Evolutionary conservation across 1,140 invertebrate species (phyloP).

Genomic region (Brachionus plicatilis): DNA sequence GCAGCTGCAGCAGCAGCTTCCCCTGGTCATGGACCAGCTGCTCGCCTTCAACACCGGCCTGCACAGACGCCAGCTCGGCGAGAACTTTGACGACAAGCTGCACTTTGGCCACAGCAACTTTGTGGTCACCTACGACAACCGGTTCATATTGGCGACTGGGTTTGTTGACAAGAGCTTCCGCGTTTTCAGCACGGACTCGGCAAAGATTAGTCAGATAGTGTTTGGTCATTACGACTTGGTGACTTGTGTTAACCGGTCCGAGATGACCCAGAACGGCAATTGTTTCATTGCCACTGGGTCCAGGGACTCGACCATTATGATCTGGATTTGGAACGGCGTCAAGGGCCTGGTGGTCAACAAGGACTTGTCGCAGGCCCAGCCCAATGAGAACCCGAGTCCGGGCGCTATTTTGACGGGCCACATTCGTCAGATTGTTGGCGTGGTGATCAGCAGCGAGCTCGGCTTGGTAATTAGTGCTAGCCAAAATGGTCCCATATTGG

Average conservation of each 20-base stretch:
- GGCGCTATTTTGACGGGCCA: slow-evolving; percentile 92
- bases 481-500: slow-evolving; percentile 83
- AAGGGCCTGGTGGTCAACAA: slow-evolving; percentile 90
- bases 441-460: slow-evolving; percentile 77
- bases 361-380: slow-evolving; percentile 58
- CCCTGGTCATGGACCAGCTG: slow-evolving; percentile 27
- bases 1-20: slow-evolving; percentile 12
- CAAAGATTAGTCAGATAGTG: slow-evolving; percentile 93
- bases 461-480: slow-evolving; percentile 21
- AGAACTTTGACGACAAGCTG: slow-evolving; percentile 80
- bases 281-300: slow-evolving; percentile 96
- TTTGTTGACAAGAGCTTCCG: slow-evolving; percentile 99
- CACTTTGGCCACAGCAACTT: slow-evolving; percentile 87
- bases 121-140: slow-evolving; percentile 90
- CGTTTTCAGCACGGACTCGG: slow-evolving; percentile 92
- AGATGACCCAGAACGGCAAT: slow-evolving; percentile 95
- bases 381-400: slow-evolving; percentile 69
- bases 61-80: slow-evolving; percentile 77
- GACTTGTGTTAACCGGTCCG: slow-evolving; percentile 78
- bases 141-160: slow-evolving; percentile 92
- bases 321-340: slow-evolving; percentile 94
- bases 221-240: slow-evolving; percentile 98
- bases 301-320: slow-evolving; percentile 89
- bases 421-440: slow-evolving; percentile 84
- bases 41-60: slow-evolving; percentile 57